Evolutionary conservation across 2,797 vertebrate species (phyloP).

Genomic region (Enoplosus armatus): DNA sequence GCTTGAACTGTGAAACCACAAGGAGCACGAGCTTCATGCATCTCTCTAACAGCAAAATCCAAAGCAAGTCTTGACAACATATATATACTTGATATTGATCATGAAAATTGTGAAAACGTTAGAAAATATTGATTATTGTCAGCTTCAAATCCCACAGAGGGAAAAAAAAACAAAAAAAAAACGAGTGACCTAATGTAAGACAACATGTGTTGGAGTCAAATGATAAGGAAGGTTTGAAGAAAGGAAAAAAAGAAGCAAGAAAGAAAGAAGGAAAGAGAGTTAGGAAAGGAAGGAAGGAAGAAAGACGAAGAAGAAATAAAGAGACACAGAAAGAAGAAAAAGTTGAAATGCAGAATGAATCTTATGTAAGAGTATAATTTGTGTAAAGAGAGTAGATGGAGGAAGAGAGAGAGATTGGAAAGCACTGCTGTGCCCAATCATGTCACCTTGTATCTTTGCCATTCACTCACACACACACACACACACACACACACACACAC

Average conservation of each 20-base stretch:
- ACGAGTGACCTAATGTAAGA: too few relatives aligned
- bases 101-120: not conserved
- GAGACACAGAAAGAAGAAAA: not conserved
- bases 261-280: too few relatives aligned
- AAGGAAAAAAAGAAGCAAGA: not conserved
- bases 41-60: not conserved
- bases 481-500: constrained; percentile 1
- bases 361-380: not conserved
- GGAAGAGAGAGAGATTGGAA: too few relatives aligned
- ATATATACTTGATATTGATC: not conserved
- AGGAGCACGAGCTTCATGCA: not conserved
- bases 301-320: not conserved
- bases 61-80: not conserved
- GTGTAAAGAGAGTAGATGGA: too few relatives aligned
- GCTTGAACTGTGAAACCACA: not conserved
- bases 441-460: constrained; percentile 21
- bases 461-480: not conserved
- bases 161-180: too few relatives aligned
- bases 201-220: too few relatives aligned
- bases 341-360: not conserved
- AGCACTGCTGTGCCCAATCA: not conserved
- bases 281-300: too few relatives aligned
- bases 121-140: too few relatives aligned
- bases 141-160: not conserved
- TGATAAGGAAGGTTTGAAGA: not conserved